phyloP scores from a whole-genome alignment of 2,113 vertebrate genomes.

The Rhinopomastus cyanomelas region DNA sequence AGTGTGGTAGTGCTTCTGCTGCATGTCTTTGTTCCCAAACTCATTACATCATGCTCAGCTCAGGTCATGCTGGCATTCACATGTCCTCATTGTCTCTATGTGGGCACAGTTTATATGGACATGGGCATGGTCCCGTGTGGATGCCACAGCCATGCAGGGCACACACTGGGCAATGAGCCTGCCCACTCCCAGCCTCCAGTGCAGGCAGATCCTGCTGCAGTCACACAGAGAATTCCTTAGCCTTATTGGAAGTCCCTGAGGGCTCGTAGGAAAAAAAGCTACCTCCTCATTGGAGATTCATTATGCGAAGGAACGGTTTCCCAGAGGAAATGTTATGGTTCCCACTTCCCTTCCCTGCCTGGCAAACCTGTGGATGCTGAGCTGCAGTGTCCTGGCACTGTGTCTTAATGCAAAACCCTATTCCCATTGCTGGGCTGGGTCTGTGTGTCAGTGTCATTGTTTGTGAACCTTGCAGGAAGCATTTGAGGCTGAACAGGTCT shows the following conservation, averaged over 20 bases:
- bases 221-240: not conserved
- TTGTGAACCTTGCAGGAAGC: not conserved
- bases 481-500: accelerated
- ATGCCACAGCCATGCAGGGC: not conserved
- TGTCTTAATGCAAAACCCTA: not conserved
- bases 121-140: accelerated
- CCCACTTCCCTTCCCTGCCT: not conserved
- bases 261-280: not conserved
- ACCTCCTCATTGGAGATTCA: not conserved
- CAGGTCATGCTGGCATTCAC: accelerated
- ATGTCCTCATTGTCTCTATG: accelerated
- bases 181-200: not conserved
- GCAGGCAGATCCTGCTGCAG: not conserved
- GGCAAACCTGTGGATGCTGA: not conserved
- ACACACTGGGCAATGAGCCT: not conserved
- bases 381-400: not conserved
- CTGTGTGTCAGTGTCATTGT: not conserved
- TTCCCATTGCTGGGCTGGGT: not conserved
- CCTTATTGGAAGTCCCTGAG: not conserved
- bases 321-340: not conserved
- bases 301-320: not conserved
- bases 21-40: not conserved
- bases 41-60: accelerated
- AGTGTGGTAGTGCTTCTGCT: not conserved
- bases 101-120: not conserved